Conservation (phyloP, 2,888 invertebrate species). For the Hecatera dysodea region DNA sequence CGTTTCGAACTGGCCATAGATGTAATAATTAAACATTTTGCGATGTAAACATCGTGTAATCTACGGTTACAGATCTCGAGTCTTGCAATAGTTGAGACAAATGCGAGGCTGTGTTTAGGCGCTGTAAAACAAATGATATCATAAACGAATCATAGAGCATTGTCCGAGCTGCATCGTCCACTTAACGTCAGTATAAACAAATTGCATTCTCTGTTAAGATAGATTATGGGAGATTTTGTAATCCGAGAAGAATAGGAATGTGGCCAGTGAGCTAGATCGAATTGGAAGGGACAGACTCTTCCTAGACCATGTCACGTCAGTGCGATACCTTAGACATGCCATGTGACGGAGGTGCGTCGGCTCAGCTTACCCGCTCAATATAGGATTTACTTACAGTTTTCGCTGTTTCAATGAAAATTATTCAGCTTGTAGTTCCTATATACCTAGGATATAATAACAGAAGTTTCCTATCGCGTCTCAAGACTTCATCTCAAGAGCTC, state of each 20-base stretch:
- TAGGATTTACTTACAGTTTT: background rate
- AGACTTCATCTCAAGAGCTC: background rate
- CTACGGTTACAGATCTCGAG: conserved; percentile 33
- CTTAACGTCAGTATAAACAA: conserved; percentile 73
- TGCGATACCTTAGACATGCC: conserved; percentile 25
- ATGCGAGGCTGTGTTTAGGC: conserved; percentile 56
- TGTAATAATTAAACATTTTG: conserved; percentile 76
- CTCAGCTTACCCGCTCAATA: conserved; percentile 13
- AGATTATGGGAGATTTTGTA: conserved; percentile 78
- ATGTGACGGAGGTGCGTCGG: conserved; percentile 34
- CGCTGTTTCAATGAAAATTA: background rate
- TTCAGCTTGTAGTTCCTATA: background rate
- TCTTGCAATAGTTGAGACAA: conserved; percentile 27
- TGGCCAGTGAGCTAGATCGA: conserved; percentile 63
- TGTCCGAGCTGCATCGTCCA: conserved; percentile 60
- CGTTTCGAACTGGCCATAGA: conserved; percentile 72
- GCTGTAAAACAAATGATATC: conserved; percentile 63
- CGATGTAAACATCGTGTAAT: conserved; percentile 44
- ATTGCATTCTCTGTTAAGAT: conserved; percentile 74
- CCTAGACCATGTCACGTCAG: conserved; percentile 53
- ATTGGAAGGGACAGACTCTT: conserved; percentile 65
- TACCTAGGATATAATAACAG: background rate
- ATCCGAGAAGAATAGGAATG: conserved; percentile 69
- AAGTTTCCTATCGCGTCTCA: no score
- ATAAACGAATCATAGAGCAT: conserved; percentile 67